phyloP scores from a whole-genome alignment of 2,888 invertebrate species.

The Eudasyphora cyanicolor region DNA sequence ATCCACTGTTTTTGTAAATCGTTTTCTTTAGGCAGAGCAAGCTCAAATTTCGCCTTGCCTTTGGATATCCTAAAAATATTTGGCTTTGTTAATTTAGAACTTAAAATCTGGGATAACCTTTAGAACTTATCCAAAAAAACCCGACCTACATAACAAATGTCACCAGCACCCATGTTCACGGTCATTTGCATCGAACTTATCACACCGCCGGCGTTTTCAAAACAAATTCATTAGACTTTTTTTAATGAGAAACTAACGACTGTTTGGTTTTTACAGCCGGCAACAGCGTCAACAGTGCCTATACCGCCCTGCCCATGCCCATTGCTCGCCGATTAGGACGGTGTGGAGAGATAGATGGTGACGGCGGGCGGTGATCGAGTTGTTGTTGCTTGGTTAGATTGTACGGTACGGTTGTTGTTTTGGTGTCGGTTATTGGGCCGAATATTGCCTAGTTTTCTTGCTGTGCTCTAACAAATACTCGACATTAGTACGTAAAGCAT shows the following conservation, averaged over 20 bases:
- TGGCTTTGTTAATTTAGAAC: background rate
- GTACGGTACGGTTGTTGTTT: constrained; percentile 11
- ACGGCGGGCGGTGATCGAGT: constrained; percentile 19
- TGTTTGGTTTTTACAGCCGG: constrained; percentile 41
- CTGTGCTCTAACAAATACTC: constrained; percentile 52
- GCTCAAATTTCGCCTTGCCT: too few relatives aligned
- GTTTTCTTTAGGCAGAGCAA: too few relatives aligned
- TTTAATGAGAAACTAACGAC: constrained; percentile 59
- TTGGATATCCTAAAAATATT: too few relatives aligned
- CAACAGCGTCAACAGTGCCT: background rate
- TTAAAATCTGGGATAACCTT: background rate
- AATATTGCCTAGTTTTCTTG: constrained; percentile 57
- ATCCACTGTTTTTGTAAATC: too few relatives aligned
- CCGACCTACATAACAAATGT: background rate
- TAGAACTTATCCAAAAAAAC: background rate
- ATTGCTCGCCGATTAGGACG: constrained; percentile 11
- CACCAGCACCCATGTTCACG: too few relatives aligned
- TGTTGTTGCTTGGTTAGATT: constrained; percentile 33
- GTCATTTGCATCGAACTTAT: background rate
- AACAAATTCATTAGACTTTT: constrained; percentile 39
- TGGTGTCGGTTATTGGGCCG: constrained; percentile 53
- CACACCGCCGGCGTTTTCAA: background rate
- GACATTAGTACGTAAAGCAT: constrained; percentile 77
- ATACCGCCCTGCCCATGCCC: too few relatives aligned
- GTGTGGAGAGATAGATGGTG: background rate